phyloP scores from a whole-genome alignment of 2,113 vertebrate genomes.

The Sturnira hondurensis region DNA sequence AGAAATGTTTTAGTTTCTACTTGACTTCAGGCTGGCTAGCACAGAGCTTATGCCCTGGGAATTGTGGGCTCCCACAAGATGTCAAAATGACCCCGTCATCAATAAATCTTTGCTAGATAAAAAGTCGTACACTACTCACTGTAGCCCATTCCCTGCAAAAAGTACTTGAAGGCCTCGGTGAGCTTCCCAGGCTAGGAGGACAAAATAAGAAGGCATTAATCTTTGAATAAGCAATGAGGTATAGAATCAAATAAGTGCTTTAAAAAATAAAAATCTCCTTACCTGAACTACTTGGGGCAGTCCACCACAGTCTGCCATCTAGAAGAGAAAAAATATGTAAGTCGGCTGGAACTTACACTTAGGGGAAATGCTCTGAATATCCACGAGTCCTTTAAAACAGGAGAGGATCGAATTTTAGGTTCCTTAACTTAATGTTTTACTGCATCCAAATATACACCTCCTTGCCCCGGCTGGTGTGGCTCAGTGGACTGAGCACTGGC shows the following conservation, averaged over 20 bases:
- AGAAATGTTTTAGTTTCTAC: not conserved
- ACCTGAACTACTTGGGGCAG: slow-evolving; percentile 97
- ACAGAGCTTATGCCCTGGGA: not conserved
- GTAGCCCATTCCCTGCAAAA: slow-evolving; percentile 98
- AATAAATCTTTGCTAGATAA: not conserved
- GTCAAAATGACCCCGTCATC: not conserved
- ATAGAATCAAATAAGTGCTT: not conserved
- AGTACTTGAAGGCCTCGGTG: slow-evolving; percentile 97
- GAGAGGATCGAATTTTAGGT: not conserved
- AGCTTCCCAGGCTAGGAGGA: slow-evolving; percentile 88
- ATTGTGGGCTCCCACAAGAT: not conserved
- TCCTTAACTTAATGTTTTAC: not conserved
- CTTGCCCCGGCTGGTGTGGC: not conserved
- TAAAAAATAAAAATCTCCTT: slow-evolving; percentile 42
- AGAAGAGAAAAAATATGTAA: slow-evolving; percentile 62
- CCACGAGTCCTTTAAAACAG: not conserved
- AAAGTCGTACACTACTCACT: slow-evolving; percentile 85
- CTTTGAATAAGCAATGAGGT: not conserved
- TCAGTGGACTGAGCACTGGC: too few species aligned
- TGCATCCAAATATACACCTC: not conserved
- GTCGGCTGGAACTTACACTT: not conserved
- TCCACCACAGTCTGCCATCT: slow-evolving; percentile 98
- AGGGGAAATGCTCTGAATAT: not conserved
- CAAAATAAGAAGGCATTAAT: slow-evolving; percentile 54
- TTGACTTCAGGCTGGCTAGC: not conserved